Base-by-base conservation (phyloP, 1,140 invertebrate species). In the Chrysomallon squamiferum region DNA sequence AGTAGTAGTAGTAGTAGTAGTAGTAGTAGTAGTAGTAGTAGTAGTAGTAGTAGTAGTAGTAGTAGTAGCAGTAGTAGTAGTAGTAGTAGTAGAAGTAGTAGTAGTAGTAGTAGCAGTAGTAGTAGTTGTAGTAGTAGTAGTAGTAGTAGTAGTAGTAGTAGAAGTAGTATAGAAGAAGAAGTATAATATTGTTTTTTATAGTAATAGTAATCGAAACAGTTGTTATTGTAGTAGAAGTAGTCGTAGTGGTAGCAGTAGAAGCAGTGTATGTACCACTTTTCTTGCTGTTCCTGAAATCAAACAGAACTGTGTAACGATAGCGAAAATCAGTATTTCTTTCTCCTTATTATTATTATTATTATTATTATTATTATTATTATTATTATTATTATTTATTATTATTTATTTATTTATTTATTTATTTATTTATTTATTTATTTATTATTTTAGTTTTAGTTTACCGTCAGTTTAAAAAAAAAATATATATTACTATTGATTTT, bases 1-100 rank as follows among this genome's bases (percentile, higher is more conserved):
- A 54, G 50, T 54, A 54, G 50, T 54, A 54, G 50, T 54, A 54
- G 18, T 54, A 54, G 50, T 54, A 54, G n/a, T n/a, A 45, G 41
- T 54, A 22, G 22, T 54, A 22, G 22, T 54, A 22, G 22, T 54
- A 11, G 22, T 54, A 11, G 22, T 54, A 11, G 22, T 54, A 11
- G 22, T 27, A 11, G 22, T 27, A 22, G 22, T 54, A 22, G 22
- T 54, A 33, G 30, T 59, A 33, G 22, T 59, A 13, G 22, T 32
- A 33, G 15, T 35, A 33, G 30, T 32, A 27, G 32, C 11, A 35
- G 22, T 11, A 59, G 32, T 13, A 35, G 22, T n/a, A 60, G 41
- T 25, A 41, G 30, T n/a, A 60, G 59, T 41, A 41, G 38, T 20
- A 41, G 59, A 60, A 41, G 38, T 20, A 60, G 50, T 13, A 54